Evolutionary conservation across 2,888 invertebrate genomes (phyloP), one percentile per base, ranked within the genome.

Genomic region (Hirtodrosophila trivittata): DNA sequence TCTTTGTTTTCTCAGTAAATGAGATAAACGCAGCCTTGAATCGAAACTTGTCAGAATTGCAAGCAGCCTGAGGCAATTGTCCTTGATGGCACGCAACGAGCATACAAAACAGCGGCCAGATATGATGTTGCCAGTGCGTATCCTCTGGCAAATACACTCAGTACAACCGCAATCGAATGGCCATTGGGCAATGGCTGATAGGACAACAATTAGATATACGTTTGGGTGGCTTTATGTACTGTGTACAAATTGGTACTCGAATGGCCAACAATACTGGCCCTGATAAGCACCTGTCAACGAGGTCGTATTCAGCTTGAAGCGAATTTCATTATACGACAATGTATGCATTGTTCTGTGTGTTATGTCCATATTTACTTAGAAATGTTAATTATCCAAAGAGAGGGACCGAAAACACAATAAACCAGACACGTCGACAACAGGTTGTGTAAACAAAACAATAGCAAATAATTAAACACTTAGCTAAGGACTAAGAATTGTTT

Each of bases 351-450:
- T 21, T 21, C 2, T 56, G 60, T 37, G 33, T 51, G 25, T 42
- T 33, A 18, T 32, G 66, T 51, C 64, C 73, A 77, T 82, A 82
- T 81, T 81, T 76, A 65, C 81, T 55, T 33, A 60, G 57, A 57
- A 59, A 71, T 81, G 75, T 77, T 81, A 81, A 81, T 83, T 73
- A 73, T 50, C 58, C 43, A 26, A 51, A 41, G 35, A 64, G 37
- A 28, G 42, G 12, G 18, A 45, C 16, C 41, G 45, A 54, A 25
- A 25, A 12, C 12, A 21, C 26, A 37, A 28, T 8, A 5, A 33
- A 13, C 16, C 1, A 13, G 18, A 25, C 26, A 39, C 32, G 38
- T 26, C 14, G 9, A 14, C 18, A 49, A 10, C 26, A 33, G 16
- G 37, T 28, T 28, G 28, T 4, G 28, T 14, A 39, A 10, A 12